Percentiles rank a stretch among this genome's conserved stretches.
phyloP scores from a whole-genome alignment of 2,113 vertebrate genomes.

The Tychaedon coryphoeus region DNA sequence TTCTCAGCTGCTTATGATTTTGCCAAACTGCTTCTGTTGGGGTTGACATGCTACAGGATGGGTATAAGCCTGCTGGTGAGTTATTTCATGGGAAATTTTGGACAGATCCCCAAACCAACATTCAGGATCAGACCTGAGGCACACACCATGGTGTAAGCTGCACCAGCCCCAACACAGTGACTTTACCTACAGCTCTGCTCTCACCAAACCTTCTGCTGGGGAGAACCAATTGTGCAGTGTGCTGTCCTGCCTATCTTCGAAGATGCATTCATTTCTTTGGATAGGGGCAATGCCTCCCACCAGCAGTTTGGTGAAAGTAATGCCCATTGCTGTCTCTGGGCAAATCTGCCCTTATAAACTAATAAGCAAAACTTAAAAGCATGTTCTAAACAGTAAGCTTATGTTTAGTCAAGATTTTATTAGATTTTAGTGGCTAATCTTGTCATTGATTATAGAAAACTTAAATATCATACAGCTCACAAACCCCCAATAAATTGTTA shows the following conservation, averaged over 20 bases:
- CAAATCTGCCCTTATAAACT: not conserved
- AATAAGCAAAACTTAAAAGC: not conserved
- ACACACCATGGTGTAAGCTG: accelerated
- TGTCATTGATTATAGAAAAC: not conserved
- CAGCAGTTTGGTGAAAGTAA: not conserved
- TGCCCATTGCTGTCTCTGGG: not conserved
- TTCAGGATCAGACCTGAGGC: not conserved
- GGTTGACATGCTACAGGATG: not conserved
- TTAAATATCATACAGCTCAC: not conserved
- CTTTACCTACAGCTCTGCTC: not conserved
- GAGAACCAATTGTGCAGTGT: not conserved
- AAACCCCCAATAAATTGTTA: not conserved
- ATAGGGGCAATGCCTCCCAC: not conserved
- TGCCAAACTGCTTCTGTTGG: not conserved
- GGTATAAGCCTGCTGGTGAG: not conserved
- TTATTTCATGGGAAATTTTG: not conserved
- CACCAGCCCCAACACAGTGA: not conserved
- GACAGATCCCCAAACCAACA: not conserved
- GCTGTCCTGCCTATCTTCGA: not conserved
- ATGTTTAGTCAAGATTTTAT: not conserved
- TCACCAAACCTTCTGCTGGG: not conserved
- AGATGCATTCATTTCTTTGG: not conserved
- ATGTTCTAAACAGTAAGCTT: not conserved
- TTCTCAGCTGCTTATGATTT: not conserved
- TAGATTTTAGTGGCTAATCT: not conserved